Evolutionary conservation across 23 tunicate genomes (phyloP).

Genomic region (Trididemnum miniatum): DNA sequence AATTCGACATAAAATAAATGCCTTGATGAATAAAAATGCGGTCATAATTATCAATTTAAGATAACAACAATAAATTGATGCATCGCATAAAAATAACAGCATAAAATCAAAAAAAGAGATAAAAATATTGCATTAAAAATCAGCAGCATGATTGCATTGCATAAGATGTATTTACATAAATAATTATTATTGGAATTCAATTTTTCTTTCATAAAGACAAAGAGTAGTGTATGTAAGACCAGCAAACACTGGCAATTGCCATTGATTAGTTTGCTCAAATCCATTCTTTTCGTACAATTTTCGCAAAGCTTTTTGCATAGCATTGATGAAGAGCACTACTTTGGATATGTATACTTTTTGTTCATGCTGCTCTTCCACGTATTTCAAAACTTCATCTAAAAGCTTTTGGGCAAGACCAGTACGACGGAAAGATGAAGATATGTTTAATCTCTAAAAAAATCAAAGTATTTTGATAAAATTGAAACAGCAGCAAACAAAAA

Average conservation of each 20-base stretch:
- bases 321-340: background rate
- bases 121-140: too few species aligned
- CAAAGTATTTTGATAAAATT: too few species aligned
- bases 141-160: too few species aligned
- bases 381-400: background rate
- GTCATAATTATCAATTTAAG: too few species aligned
- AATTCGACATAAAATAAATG: too few species aligned
- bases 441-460: background rate
- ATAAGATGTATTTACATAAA: too few species aligned
- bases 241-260: background rate
- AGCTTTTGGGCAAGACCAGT: constrained; percentile 9
- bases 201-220: constrained; percentile 3
- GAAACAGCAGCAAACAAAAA: too few species aligned
- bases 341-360: background rate
- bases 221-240: background rate
- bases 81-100: too few species aligned
- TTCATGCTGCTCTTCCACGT: background rate
- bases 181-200: too few species aligned
- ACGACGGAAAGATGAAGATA: background rate
- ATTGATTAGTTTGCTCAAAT: background rate
- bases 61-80: too few species aligned
- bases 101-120: too few species aligned
- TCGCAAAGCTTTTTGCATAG: background rate
- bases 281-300: constrained; percentile 5
- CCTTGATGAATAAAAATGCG: too few species aligned